Evolutionary conservation across 2,113 vertebrate genomes (phyloP), one percentile per base, ranked within the genome.

Genomic region (Sinosuthora webbiana): DNA sequence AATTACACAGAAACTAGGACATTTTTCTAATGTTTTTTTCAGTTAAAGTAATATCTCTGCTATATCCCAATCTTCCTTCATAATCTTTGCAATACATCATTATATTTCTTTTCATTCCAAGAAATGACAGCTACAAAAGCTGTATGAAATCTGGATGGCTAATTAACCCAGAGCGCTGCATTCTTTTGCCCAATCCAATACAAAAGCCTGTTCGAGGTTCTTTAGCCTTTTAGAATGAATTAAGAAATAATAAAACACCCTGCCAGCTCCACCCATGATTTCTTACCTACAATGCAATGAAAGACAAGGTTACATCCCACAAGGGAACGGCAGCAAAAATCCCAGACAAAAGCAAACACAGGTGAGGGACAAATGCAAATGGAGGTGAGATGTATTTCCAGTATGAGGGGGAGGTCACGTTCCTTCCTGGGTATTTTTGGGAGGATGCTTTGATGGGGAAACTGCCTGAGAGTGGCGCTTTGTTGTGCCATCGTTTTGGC

Each of bases 21-120:
- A 77, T 71, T 83, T 90, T 94, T 91, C 93, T 95, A 80, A 52
- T 89, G 7, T 50, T 28, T 88, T 93, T 89, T 76, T 62, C 75
- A 89, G 69, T 89, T 96, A 88, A 85, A 96, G 81, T 89, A 93
- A 91, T 92, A 94, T 89, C 90, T 62, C 83, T 87, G 62, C 82
- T 92, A 93, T 47, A 42, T 42, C 91, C 55, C 65, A 42, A 69
- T 87, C 87, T 94, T 87, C 68, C 50, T 74, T 91, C 87, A 50
- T 96, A 91, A 94, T 95, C 94, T 97, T 87, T 71, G 76, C 77
- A 89, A 82, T 67, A n/a, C 73, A 81, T 85, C 85, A 73, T 94
- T 92, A 62, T 67, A 90, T 63, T 73, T 77, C 67, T 77, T 89
- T 92, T 77, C 67, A 11, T 95, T 83, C 41, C 50, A 33, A 73